phyloP scores from a whole-genome alignment of 2,113 vertebrate genomes.

The Phalacrocorax brasilianus region DNA sequence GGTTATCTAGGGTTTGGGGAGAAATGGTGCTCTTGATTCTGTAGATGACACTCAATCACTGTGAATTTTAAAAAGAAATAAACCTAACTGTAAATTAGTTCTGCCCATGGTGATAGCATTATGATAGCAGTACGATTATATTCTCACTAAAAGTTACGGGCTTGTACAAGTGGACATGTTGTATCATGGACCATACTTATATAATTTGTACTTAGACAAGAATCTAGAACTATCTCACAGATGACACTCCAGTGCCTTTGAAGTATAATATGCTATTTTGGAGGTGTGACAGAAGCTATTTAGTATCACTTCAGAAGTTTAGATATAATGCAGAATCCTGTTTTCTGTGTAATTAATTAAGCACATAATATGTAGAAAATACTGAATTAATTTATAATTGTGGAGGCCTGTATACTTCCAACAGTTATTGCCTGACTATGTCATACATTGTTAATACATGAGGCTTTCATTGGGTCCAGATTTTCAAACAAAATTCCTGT shows the following conservation, averaged over 20 bases:
- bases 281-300: not conserved
- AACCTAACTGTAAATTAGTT: not conserved
- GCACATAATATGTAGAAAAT: not conserved
- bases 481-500: not conserved
- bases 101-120: not conserved
- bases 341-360: not conserved
- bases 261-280: not conserved
- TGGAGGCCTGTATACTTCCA: not conserved
- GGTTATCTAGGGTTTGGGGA: not conserved
- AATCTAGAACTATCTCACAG: not conserved
- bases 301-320: not conserved
- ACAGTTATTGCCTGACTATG: not conserved
- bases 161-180: not conserved
- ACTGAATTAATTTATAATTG: not conserved
- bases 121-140: not conserved
- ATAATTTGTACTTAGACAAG: not conserved
- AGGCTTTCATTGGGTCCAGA: not conserved
- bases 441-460: not conserved
- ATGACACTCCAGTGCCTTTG: not conserved
- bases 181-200: not conserved
- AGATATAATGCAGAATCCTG: not conserved
- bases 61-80: not conserved
- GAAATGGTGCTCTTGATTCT: not conserved
- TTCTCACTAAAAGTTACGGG: not conserved
- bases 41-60: not conserved